Evolutionary conservation across 2,888 invertebrate genomes (phyloP).

Genomic region (Eugnorisma glareosa): DNA sequence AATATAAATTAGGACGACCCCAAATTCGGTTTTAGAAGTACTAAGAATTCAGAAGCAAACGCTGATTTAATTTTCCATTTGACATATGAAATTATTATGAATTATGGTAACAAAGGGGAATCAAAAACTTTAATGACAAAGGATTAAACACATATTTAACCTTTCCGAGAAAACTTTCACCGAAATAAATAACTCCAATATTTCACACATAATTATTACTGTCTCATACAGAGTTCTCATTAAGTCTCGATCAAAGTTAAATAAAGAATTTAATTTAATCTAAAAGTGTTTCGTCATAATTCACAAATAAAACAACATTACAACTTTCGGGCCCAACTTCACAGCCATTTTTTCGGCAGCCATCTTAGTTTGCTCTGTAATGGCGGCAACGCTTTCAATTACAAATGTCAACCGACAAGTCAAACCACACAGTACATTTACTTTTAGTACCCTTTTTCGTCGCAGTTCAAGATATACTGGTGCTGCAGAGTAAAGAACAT

Average conservation of each 20-base stretch:
- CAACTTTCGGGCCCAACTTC: constrained; percentile 29
- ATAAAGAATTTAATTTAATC: constrained; percentile 3
- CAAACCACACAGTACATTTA: constrained; percentile 28
- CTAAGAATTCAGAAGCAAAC: constrained; percentile 16
- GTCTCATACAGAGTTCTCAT: not conserved
- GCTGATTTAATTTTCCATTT: not conserved
- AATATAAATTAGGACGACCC: constrained; percentile 35
- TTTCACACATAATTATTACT: not conserved
- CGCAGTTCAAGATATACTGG: constrained; percentile 25
- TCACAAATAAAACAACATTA: constrained; percentile 44
- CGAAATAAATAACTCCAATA: constrained; percentile 18
- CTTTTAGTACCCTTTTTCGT: constrained; percentile 3
- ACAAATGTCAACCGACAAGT: constrained; percentile 21
- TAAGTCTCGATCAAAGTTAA: constrained; percentile 14
- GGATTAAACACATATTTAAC: constrained; percentile 4
- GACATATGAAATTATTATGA: constrained; percentile 8
- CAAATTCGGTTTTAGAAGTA: constrained; percentile 19
- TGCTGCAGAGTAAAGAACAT: constrained; percentile 27
- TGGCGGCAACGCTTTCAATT: constrained; percentile 4
- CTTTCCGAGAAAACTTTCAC: not conserved
- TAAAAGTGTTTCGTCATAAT: constrained; percentile 29
- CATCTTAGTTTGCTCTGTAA: constrained; percentile 35
- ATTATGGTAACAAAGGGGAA: not conserved
- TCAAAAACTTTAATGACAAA: constrained; percentile 7
- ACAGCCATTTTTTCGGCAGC: constrained; percentile 21